Evolutionary conservation across 2,888 invertebrate species (phyloP).

Genomic region (Gymnoscelis rufifasciata): DNA sequence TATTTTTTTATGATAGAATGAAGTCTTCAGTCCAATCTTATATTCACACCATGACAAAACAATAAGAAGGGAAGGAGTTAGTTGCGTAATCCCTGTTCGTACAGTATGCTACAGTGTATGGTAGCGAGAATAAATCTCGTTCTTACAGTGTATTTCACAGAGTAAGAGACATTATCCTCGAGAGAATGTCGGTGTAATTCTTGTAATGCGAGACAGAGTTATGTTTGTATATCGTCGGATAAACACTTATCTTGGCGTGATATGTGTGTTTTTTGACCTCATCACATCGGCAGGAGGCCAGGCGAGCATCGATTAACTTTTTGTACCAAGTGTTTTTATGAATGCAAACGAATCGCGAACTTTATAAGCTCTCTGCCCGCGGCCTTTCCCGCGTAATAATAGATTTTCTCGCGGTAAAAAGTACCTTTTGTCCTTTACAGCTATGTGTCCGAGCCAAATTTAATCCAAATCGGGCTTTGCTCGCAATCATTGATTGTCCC

Average conservation of each 20-base stretch:
- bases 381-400: no score
- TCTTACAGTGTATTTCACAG: conserved; percentile 20
- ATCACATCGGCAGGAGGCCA: conserved; percentile 23
- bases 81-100: conserved; percentile 18
- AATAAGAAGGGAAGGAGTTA: conserved; percentile 5
- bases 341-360: conserved; percentile 36
- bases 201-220: conserved; percentile 26
- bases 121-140: conserved; percentile 22
- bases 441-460: no score
- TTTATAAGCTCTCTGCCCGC: conserved; percentile 34
- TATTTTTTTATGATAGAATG: no score
- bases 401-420: no score
- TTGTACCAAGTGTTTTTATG: conserved; percentile 38
- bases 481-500: no score
- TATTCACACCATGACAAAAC: background rate
- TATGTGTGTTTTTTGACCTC: conserved; percentile 39
- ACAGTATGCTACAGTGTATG: conserved; percentile 12
- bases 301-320: conserved; percentile 41
- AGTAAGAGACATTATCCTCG: conserved; percentile 23
- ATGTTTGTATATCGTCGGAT: conserved; percentile 27
- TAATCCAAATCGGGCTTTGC: no score
- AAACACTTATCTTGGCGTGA: conserved; percentile 26
- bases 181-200: conserved; percentile 21
- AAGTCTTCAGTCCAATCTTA: background rate
- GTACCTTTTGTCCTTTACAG: no score